Evolutionary conservation across 2,113 vertebrate genomes (phyloP).

Genomic region (Pagrus major): DNA sequence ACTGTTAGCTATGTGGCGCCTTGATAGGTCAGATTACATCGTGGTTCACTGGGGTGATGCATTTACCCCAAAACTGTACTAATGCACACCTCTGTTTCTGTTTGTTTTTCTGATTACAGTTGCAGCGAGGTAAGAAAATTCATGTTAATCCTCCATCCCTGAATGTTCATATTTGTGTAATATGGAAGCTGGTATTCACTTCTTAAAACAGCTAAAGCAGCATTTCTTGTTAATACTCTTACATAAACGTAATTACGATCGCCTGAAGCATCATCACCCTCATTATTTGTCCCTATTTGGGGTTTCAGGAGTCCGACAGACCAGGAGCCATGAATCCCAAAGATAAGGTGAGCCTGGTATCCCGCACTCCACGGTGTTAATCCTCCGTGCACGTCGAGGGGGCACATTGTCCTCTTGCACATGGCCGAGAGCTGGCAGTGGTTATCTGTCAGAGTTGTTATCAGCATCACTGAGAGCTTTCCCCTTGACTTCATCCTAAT

Average conservation of each 20-base stretch:
- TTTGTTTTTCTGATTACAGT: slow-evolving; percentile 19
- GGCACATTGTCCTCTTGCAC: slow-evolving; percentile 64
- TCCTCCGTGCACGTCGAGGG: slow-evolving; percentile 55
- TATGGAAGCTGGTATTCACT: background rate
- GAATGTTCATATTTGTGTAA: slow-evolving; percentile 7
- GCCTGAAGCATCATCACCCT: background rate
- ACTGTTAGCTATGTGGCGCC: background rate
- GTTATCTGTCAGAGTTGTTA: slow-evolving; percentile 67
- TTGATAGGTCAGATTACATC: slow-evolving; percentile 30
- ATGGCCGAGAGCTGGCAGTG: slow-evolving; percentile 54
- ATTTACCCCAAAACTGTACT: slow-evolving; percentile 19
- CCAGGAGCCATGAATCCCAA: slow-evolving; percentile 75
- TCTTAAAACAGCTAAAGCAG: background rate
- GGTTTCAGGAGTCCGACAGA: slow-evolving; percentile 59
- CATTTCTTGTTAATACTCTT: background rate
- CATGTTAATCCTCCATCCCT: background rate
- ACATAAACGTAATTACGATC: background rate
- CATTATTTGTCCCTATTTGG: slow-evolving; percentile 46
- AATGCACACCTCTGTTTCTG: slow-evolving; percentile 21
- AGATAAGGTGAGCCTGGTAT: slow-evolving; percentile 76
- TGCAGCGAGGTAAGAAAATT: slow-evolving; percentile 51
- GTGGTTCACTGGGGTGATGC: background rate
- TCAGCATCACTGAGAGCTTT: slow-evolving; percentile 71
- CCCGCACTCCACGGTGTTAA: slow-evolving; percentile 67
- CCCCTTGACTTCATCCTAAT: slow-evolving; percentile 76